Percentiles rank a stretch among this genome's conserved stretches.
phyloP scores from a whole-genome alignment of 2,113 vertebrate genomes.

The Reinhardtius hippoglossoides region DNA sequence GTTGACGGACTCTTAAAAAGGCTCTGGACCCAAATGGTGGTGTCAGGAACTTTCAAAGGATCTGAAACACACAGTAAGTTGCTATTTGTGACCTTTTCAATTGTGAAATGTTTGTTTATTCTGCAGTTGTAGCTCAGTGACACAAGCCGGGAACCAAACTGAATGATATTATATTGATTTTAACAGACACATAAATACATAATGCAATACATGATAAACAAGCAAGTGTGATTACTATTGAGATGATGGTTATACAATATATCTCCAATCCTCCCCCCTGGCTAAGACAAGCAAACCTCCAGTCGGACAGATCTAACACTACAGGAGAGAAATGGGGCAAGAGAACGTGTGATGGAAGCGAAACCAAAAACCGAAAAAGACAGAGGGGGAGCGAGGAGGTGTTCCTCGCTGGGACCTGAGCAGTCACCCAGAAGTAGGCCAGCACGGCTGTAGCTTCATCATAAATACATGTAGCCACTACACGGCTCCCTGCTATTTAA shows the following conservation, averaged over 20 bases:
- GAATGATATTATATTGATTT: neutral
- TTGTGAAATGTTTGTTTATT: neutral
- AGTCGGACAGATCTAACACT: neutral
- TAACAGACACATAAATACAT: too few species aligned
- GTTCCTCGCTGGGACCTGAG: conserved; percentile 39
- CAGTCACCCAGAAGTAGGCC: conserved; percentile 69
- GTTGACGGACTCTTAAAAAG: neutral
- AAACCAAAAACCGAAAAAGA: conserved; percentile 7
- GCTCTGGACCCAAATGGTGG: neutral
- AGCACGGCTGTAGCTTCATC: conserved; percentile 53
- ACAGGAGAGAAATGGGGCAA: neutral
- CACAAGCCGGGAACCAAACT: neutral
- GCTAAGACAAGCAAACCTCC: neutral
- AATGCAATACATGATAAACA: neutral
- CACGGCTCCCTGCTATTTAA: conserved; percentile 56
- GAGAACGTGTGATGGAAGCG: neutral
- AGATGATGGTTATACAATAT: neutral
- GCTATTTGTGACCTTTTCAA: neutral
- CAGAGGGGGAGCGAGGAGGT: conserved; percentile 3
- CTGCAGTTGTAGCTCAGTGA: too few species aligned
- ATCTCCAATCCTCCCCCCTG: neutral
- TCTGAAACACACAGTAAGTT: too few species aligned
- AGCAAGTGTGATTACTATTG: neutral
- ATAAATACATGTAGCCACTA: conserved; percentile 67
- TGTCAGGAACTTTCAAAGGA: neutral